Percentiles rank a stretch among this genome's conserved stretches.
These are phyloP conservation scores for Antennarius striatus DNA, from an alignment of 2,113 vertebrate species.

Conservation along the genomic window DNA sequence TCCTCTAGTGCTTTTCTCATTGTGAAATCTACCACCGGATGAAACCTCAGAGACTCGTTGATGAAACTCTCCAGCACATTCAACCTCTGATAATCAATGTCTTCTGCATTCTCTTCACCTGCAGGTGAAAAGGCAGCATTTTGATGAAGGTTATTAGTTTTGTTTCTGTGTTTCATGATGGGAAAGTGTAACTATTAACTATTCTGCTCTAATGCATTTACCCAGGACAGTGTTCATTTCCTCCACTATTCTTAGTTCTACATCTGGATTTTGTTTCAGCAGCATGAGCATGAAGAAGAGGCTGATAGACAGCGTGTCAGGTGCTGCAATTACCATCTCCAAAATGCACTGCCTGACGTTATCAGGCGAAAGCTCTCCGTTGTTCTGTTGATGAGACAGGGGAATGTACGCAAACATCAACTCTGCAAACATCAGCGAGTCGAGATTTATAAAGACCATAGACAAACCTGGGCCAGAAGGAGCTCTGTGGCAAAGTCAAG, in stretches of 20 bases:
- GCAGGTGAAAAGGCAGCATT: slow-evolving; percentile 11
- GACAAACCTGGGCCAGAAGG: slow-evolving; percentile 91
- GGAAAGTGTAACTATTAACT: neutral
- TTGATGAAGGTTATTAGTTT: neutral
- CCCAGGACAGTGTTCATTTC: slow-evolving; percentile 85
- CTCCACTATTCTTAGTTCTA: slow-evolving; percentile 85
- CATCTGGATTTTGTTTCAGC: slow-evolving; percentile 87
- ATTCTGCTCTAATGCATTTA: slow-evolving; percentile 51
- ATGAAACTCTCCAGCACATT: slow-evolving; percentile 89
- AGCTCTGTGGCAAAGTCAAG: slow-evolving; percentile 91
- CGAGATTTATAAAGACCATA: neutral
- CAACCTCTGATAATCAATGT: slow-evolving; percentile 82
- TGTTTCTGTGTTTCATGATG: neutral
- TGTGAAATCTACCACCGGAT: slow-evolving; percentile 91
- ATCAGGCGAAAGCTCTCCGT: slow-evolving; percentile 88
- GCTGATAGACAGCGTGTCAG: slow-evolving; percentile 93
- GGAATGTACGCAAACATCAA: neutral
- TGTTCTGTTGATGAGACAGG: slow-evolving; percentile 76
- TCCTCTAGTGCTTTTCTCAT: slow-evolving; percentile 90
- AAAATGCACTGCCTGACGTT: slow-evolving; percentile 92
- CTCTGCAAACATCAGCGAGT: neutral
- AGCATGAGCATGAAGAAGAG: slow-evolving; percentile 94
- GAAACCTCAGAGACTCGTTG: slow-evolving; percentile 91
- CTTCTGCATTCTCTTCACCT: slow-evolving; percentile 83
- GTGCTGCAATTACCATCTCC: slow-evolving; percentile 95